Percentiles rank a stretch among this genome's conserved stretches.
Evolutionary conservation across 2,113 vertebrate genomes (phyloP).

Genomic region (Anoplopoma fimbria): DNA sequence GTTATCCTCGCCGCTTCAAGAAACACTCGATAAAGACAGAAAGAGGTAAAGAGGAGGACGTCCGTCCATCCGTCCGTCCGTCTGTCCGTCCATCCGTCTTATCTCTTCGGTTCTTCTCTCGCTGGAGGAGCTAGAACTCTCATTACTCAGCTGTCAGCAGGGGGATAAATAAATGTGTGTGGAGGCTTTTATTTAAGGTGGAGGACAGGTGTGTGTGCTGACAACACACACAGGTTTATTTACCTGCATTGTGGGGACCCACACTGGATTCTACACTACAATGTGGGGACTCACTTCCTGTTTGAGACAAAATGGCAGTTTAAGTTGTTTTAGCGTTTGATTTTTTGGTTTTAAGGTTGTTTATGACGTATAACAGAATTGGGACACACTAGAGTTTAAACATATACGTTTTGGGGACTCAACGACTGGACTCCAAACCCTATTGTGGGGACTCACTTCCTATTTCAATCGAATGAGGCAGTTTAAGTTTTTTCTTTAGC

Average conservation of each 20-base stretch:
- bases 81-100: constrained; percentile 22
- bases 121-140: constrained; percentile 38
- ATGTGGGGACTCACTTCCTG: too few relatives aligned
- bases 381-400: not conserved
- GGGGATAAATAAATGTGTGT: not conserved
- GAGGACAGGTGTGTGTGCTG: not conserved
- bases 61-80: constrained; percentile 10
- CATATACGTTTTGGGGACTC: too few relatives aligned
- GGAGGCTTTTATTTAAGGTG: constrained; percentile 24
- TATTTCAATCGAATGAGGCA: not conserved
- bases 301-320: not conserved
- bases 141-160: constrained; percentile 46
- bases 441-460: too few relatives aligned
- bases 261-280: not conserved
- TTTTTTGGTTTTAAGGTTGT: too few relatives aligned
- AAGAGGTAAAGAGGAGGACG: constrained; percentile 3
- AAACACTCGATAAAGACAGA: constrained; percentile 16
- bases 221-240: not conserved
- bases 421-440: too few relatives aligned
- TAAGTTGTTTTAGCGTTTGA: too few relatives aligned
- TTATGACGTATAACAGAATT: not conserved
- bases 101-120: constrained; percentile 15
- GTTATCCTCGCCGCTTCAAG: not conserved
- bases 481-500: too few relatives aligned
- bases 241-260: not conserved